Conservation (phyloP, 2,797 vertebrate species). For the Sciurus vulgaris region DNA sequence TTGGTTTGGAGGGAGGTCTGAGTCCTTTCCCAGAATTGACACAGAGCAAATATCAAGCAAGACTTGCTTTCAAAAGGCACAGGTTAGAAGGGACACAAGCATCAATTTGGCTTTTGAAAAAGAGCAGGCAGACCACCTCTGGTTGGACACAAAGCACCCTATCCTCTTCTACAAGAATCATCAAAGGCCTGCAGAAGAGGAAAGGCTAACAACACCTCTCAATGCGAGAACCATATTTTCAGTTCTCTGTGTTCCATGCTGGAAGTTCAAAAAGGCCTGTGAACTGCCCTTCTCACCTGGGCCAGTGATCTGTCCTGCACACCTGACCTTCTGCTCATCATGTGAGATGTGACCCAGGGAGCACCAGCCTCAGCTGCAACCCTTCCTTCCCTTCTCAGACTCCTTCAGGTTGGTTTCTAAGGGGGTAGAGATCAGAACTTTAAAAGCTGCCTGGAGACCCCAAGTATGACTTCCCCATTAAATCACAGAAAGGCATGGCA, state of each 20-base stretch:
- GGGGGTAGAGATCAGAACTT: neutral
- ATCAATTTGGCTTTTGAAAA: neutral
- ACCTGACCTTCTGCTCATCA: neutral
- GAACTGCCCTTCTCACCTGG: neutral
- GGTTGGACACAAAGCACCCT: neutral
- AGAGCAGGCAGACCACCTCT: neutral
- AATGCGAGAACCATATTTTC: neutral
- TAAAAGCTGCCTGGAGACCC: neutral
- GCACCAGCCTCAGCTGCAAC: neutral
- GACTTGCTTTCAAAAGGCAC: slow-evolving; percentile 34
- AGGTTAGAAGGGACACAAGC: neutral
- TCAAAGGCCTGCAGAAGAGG: neutral
- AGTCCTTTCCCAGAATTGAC: slow-evolving; percentile 31
- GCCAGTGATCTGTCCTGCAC: neutral
- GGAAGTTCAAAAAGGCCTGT: neutral
- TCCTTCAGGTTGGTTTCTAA: neutral
- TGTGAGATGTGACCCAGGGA: neutral
- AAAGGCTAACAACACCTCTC: neutral
- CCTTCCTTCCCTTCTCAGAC: neutral
- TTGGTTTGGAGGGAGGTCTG: neutral
- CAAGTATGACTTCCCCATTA: neutral
- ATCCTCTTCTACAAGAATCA: neutral
- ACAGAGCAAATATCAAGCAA: neutral
- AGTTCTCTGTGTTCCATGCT: neutral
- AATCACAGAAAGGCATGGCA: neutral